phyloP scores from a whole-genome alignment of 2,113 vertebrate species.

The Lucifuga dentata region DNA sequence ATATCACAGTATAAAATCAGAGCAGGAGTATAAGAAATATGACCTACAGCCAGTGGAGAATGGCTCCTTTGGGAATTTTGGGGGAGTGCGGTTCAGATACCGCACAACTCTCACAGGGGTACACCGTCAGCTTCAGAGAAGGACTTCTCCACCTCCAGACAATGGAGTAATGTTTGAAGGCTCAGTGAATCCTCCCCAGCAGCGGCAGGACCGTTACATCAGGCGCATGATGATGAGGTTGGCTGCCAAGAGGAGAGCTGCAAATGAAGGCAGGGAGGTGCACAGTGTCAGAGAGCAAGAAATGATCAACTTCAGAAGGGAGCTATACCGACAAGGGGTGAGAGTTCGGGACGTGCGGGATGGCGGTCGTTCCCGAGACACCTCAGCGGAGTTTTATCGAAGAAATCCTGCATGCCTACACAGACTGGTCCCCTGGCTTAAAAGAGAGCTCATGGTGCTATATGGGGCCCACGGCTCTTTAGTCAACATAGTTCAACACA shows the following conservation, averaged over 20 bases:
- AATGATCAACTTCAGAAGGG: constrained; percentile 91
- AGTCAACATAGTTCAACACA: constrained; percentile 92
- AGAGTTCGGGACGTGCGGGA: constrained; percentile 88
- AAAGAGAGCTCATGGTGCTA: constrained; percentile 90
- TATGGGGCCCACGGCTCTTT: constrained; percentile 91
- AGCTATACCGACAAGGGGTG: constrained; percentile 89
- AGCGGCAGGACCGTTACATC: constrained; percentile 79
- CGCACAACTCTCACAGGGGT: constrained; percentile 89
- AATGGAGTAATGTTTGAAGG: constrained; percentile 89
- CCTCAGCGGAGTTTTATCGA: constrained; percentile 92
- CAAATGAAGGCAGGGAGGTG: constrained; percentile 81
- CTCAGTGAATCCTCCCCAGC: constrained; percentile 53
- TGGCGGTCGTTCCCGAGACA: constrained; percentile 90
- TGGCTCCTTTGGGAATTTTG: constrained; percentile 85
- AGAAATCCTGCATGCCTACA: constrained; percentile 95
- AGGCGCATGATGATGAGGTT: constrained; percentile 86
- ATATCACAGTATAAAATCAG: constrained; percentile 93
- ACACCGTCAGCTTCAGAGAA: constrained; percentile 69
- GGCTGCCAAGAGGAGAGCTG: constrained; percentile 84
- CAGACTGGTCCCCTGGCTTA: constrained; percentile 92
- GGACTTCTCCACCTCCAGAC: constrained; percentile 85
- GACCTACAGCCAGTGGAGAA: constrained; percentile 84
- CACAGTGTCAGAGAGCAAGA: constrained; percentile 88
- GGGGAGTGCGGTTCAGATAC: constrained; percentile 89
- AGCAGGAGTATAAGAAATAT: constrained; percentile 93